Evolutionary conservation across 2,888 invertebrate species (phyloP), one percentile per base, ranked within the genome.

Genomic region (Amphiduros pacificus): DNA sequence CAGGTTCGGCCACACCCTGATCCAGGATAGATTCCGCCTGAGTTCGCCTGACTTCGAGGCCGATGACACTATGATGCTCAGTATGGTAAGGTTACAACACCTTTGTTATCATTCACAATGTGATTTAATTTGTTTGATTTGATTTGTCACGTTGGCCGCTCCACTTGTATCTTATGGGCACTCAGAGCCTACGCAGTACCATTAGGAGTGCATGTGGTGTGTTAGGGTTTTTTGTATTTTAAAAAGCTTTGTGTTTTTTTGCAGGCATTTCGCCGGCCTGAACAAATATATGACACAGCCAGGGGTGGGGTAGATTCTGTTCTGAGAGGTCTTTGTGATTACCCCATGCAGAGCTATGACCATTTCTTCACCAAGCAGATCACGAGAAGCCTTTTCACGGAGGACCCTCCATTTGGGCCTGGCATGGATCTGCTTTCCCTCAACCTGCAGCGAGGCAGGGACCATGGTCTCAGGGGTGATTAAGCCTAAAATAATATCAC

Each of bases 241-340:
- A 17, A 36, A n/a, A n/a, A n/a, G n/a, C n/a, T n/a, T 52, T 22
- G 28, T 52, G 6, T 54, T 6, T 27, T 4, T n/a, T 54, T 32
- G 55, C 89, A 93, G 80, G 94, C 96, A 0, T 97, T 98, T 84
- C 96, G 97, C 82, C 88, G 95, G 0, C 96, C 97, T 0, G 94
- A 94, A 91, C 85, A 95, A 59, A 78, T 94, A 2, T 90, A 94
- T 59, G 62, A 66, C 65, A 71, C 70, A 31, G 66, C 64, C 41
- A 52, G 26, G 20, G 64, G 55, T n/a, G 71, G 70, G 2, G 55
- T 73, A n/a, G 71, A 73, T 44, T 31, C 65, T 22, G 40, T 73
- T n/a, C 40, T 67, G 9, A 59, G 63, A 24, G 74, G 75, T 22
- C 54, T 72, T 20, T 62, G 69, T 24, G 89, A 88, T 0, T 88